Conservation (phyloP, 2,113 vertebrate genomes). For the Actinemys pallida region DNA sequence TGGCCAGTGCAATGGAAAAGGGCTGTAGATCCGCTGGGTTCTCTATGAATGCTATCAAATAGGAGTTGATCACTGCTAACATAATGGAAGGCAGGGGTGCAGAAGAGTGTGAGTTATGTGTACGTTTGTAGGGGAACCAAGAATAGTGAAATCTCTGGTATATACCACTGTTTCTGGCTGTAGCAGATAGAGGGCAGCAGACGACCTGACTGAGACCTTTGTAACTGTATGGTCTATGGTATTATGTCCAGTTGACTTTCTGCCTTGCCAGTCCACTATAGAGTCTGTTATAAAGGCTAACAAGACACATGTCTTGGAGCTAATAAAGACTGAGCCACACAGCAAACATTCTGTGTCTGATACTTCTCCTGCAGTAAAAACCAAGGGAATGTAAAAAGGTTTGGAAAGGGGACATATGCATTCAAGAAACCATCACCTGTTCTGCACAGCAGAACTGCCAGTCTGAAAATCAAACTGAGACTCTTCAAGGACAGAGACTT, state of each 20-base stretch:
- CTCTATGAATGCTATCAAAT: rapidly evolving
- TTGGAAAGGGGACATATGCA: neutral
- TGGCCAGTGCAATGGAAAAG: neutral
- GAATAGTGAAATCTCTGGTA: neutral
- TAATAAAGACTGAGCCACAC: neutral
- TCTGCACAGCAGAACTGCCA: neutral
- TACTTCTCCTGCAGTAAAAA: neutral
- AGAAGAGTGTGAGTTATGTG: neutral
- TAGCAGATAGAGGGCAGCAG: neutral
- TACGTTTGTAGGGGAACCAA: neutral
- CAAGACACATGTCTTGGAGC: neutral
- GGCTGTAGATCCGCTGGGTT: neutral
- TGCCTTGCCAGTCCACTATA: neutral
- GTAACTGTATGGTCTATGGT: neutral
- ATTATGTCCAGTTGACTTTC: neutral
- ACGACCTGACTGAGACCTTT: neutral
- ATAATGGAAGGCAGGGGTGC: neutral
- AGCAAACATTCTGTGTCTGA: neutral
- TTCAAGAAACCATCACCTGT: neutral
- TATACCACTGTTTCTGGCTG: neutral
- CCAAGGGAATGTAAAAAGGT: neutral
- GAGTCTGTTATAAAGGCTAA: neutral
- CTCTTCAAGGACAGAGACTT: neutral
- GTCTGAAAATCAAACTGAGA: neutral
- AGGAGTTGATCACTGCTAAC: neutral